Conservation (phyloP, 2,113 vertebrate genomes). For the Prolemur simus region DNA sequence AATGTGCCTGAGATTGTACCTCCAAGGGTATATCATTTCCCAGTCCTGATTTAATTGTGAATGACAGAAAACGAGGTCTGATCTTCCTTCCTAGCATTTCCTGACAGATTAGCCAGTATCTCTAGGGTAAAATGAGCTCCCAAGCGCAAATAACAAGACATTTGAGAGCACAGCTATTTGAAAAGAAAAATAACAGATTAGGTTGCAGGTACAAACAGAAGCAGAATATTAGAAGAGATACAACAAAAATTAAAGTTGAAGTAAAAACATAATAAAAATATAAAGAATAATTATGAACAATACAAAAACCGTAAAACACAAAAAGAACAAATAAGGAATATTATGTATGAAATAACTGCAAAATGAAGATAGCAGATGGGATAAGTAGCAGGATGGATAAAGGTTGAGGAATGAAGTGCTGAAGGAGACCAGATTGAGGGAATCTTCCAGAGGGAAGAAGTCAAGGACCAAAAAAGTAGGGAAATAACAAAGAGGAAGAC, state of each 20-base stretch:
- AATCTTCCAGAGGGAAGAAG: background rate
- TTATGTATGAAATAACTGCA: background rate
- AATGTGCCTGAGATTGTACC: background rate
- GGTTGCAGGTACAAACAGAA: background rate
- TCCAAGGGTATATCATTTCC: background rate
- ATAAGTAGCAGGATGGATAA: background rate
- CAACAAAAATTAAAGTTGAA: background rate
- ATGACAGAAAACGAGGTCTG: background rate
- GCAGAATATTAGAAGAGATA: background rate
- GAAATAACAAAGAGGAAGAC: background rate
- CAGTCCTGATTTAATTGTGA: background rate
- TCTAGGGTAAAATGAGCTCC: background rate
- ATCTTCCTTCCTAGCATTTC: background rate
- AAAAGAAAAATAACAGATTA: background rate
- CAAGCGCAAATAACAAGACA: background rate
- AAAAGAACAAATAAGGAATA: background rate
- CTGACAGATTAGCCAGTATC: background rate
- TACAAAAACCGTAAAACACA: background rate
- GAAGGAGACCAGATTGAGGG: background rate
- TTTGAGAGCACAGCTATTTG: background rate
- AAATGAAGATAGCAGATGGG: background rate
- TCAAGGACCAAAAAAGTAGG: background rate
- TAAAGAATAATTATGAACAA: background rate
- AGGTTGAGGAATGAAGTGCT: background rate
- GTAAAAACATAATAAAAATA: background rate